phyloP scores from a whole-genome alignment of 2,797 vertebrate species.

The Gymnothorax javanicus region DNA sequence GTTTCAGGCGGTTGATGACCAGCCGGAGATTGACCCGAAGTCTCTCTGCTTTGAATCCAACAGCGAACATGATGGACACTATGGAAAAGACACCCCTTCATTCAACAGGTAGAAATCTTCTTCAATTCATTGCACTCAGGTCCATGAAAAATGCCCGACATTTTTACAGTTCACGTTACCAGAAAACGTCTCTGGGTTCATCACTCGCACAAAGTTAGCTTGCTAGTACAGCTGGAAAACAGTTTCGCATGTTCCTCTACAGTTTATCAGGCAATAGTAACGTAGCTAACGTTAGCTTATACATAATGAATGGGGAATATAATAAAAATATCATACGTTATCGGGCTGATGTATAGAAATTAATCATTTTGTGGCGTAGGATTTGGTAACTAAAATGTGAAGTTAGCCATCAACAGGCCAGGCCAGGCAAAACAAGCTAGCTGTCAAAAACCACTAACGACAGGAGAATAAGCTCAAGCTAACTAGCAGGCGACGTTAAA shows the following conservation, averaged over 20 bases:
- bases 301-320: too few relatives aligned
- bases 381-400: too few relatives aligned
- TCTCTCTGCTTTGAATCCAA: conserved; percentile 92
- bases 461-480: background rate
- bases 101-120: background rate
- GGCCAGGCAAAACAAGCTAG: background rate
- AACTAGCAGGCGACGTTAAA: background rate
- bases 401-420: background rate
- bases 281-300: too few relatives aligned
- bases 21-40: conserved; percentile 93
- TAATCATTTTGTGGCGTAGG: background rate
- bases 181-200: too few relatives aligned
- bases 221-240: too few relatives aligned
- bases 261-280: too few relatives aligned
- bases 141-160: background rate
- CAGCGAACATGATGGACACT: conserved; percentile 81
- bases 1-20: conserved; percentile 94
- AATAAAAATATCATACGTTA: too few relatives aligned
- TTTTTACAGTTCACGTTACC: background rate
- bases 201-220: too few relatives aligned
- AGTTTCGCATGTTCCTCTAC: too few relatives aligned
- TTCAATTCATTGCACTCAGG: background rate
- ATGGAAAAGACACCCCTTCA: conserved; percentile 20
- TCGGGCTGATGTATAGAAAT: too few relatives aligned
- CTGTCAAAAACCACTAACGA: background rate